Evolutionary conservation across 2,797 vertebrate species (phyloP).

Genomic region (Trachops cirrhosus): DNA sequence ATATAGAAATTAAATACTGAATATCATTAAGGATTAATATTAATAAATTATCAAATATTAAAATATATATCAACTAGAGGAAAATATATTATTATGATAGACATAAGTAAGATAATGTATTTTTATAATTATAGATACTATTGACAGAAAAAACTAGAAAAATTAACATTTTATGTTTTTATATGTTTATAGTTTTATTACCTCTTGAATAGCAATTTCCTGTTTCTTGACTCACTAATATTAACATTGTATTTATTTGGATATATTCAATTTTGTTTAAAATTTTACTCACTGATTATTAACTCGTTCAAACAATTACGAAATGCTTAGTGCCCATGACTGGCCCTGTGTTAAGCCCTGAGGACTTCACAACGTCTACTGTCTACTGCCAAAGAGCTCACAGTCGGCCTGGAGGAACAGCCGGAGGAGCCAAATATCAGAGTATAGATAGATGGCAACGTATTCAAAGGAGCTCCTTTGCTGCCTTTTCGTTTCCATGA

Average conservation of each 20-base stretch:
- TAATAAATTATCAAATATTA: too few relatives aligned
- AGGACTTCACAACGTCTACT: neutral
- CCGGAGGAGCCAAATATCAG: neutral
- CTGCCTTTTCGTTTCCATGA: neutral
- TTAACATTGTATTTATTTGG: neutral
- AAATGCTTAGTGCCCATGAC: neutral
- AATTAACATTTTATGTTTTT: neutral
- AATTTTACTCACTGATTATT: neutral
- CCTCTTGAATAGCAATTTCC: neutral
- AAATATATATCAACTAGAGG: neutral
- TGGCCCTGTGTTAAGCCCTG: neutral
- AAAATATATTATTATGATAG: neutral
- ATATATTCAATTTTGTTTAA: neutral
- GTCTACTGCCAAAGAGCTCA: neutral
- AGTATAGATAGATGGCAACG: accelerated
- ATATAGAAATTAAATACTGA: neutral
- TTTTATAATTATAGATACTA: neutral
- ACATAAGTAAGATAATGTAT: neutral
- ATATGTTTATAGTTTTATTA: neutral
- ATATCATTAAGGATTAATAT: too few relatives aligned
- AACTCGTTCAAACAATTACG: neutral
- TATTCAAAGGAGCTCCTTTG: neutral
- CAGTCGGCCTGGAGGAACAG: neutral
- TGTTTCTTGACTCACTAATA: neutral
- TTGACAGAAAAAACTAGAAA: neutral